These are phyloP conservation scores for Grammomys surdaster DNA, from an alignment of 2,113 vertebrate genomes.

Conservation along the genomic window DNA sequence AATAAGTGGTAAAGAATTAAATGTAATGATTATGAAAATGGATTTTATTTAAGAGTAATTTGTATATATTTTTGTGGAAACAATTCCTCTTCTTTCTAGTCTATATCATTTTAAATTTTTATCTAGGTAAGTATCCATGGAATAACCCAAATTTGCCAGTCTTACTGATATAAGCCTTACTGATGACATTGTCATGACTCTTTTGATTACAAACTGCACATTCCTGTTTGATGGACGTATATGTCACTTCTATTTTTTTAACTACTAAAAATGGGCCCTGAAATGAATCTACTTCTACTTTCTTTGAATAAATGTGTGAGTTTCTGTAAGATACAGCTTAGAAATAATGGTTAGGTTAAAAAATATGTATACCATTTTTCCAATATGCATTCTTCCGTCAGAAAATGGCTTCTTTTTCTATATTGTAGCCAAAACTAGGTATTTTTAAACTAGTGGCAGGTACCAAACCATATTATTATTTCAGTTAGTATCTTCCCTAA, in stretches of 20 bases:
- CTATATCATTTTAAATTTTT: neutral
- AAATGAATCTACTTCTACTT: neutral
- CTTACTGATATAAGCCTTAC: neutral
- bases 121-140: neutral
- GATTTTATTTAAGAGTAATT: neutral
- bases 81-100: neutral
- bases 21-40: neutral
- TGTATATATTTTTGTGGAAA: neutral
- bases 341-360: constrained; percentile 28
- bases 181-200: constrained; percentile 12
- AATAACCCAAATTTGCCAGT: constrained; percentile 3
- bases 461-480: constrained; percentile 20
- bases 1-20: too few species aligned
- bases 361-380: neutral
- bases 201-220: neutral
- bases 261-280: neutral
- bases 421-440: neutral
- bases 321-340: constrained; percentile 3
- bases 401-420: constrained; percentile 14
- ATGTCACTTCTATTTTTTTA: neutral
- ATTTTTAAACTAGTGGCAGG: neutral
- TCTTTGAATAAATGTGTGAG: neutral
- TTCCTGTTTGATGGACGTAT: neutral
- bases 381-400: constrained; percentile 11
- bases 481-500: constrained; percentile 16